Percentiles rank a stretch among this genome's conserved stretches.
Conservation (phyloP, 2,888 invertebrate genomes). For the Amphiduros pacificus region DNA sequence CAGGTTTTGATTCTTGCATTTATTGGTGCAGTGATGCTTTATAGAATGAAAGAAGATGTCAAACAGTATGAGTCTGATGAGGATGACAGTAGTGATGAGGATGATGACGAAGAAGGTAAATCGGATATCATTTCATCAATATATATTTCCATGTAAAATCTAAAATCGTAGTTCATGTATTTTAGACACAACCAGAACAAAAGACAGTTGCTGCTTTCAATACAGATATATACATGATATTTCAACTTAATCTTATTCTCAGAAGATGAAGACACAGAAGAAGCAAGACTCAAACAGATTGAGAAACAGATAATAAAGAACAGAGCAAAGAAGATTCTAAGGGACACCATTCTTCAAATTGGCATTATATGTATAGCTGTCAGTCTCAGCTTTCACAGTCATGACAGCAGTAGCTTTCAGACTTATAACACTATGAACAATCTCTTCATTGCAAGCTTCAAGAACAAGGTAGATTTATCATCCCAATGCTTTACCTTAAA, state of each 20-base stretch:
- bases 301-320: no score
- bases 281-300: no score
- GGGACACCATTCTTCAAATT: neutral
- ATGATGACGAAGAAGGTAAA: neutral
- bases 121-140: no score
- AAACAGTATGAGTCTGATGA: neutral
- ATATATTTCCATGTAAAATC: no score
- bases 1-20: neutral
- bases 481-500: no score
- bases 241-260: no score
- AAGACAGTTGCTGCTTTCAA: no score
- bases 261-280: no score
- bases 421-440: neutral
- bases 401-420: neutral
- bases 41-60: neutral
- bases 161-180: no score
- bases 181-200: no score
- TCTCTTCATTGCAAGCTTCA: neutral
- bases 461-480: neutral
- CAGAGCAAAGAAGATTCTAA: neutral
- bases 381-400: neutral
- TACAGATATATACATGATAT: no score
- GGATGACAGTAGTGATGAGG: neutral
- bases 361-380: neutral
- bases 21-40: neutral